Percentiles rank a stretch among this genome's conserved stretches.
Conservation (phyloP, 2,888 invertebrate species). For the Euphydryas editha region DNA sequence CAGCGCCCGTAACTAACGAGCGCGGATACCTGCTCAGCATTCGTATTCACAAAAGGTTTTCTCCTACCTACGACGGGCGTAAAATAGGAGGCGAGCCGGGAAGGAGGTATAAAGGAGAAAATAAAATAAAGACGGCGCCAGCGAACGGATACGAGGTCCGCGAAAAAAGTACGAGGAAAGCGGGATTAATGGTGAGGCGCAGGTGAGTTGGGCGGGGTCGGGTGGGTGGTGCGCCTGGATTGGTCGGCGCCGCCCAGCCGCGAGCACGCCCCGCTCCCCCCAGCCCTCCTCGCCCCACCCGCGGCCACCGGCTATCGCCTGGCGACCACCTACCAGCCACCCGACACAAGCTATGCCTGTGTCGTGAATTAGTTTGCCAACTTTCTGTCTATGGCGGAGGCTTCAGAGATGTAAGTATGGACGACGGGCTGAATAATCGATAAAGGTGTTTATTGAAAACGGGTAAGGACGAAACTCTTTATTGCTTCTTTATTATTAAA, state of each 20-base stretch:
- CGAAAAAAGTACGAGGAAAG: conserved; percentile 80
- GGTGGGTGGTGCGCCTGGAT: conserved; percentile 76
- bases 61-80: conserved; percentile 81
- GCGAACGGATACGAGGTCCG: conserved; percentile 80
- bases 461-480: conserved; percentile 80
- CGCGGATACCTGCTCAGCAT: conserved; percentile 80
- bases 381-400: conserved; percentile 83
- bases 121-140: conserved; percentile 83
- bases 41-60: conserved; percentile 83
- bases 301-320: conserved; percentile 77
- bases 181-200: conserved; percentile 81
- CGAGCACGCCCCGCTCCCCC: conserved; percentile 68
- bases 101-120: conserved; percentile 83
- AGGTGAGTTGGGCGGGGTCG: conserved; percentile 81
- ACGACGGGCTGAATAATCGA: conserved; percentile 82
- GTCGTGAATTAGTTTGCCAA: conserved; percentile 84
- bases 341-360: conserved; percentile 81
- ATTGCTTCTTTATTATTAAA: conserved; percentile 82
- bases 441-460: conserved; percentile 84
- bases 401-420: conserved; percentile 81
- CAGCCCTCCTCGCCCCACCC: conserved; percentile 57
- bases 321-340: conserved; percentile 77
- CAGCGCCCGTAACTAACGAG: conserved; percentile 78
- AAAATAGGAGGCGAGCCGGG: conserved; percentile 79
- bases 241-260: conserved; percentile 80